Percentiles rank a stretch among this genome's conserved stretches.
These are phyloP conservation scores for Fulmarus glacialis DNA, from an alignment of 2,113 vertebrate species.

Conservation along the genomic window DNA sequence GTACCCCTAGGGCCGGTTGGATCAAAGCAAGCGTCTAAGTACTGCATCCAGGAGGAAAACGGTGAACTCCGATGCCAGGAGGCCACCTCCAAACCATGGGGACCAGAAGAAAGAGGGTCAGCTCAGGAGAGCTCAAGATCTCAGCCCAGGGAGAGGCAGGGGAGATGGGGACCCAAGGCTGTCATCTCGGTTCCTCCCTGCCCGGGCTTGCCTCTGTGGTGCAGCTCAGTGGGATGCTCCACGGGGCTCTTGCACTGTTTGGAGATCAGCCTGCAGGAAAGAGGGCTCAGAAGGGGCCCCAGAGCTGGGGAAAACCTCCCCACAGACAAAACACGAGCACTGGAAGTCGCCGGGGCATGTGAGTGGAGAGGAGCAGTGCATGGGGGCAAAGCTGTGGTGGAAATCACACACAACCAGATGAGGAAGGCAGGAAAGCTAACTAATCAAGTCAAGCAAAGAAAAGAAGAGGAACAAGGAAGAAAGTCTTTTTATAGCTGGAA, in stretches of 20 bases:
- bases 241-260: rapidly evolving
- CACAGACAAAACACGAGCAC: background rate
- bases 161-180: background rate
- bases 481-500: background rate
- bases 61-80: background rate
- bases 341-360: rapidly evolving
- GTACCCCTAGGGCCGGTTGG: rapidly evolving
- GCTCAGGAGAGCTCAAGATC: background rate
- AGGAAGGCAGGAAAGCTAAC: background rate
- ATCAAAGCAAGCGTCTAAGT: background rate
- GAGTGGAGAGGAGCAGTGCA: rapidly evolving
- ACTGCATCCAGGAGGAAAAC: background rate
- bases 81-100: background rate
- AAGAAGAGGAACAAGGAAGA: background rate
- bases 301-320: background rate
- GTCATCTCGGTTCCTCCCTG: background rate
- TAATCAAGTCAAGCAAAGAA: background rate
- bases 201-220: rapidly evolving
- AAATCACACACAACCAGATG: background rate
- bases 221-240: background rate
- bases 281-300: background rate
- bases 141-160: background rate
- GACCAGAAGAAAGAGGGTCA: background rate
- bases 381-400: background rate
- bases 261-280: background rate